Evolutionary conservation across 2,888 invertebrate species (phyloP).

Genomic region (Acanthacorydalis orientalis): DNA sequence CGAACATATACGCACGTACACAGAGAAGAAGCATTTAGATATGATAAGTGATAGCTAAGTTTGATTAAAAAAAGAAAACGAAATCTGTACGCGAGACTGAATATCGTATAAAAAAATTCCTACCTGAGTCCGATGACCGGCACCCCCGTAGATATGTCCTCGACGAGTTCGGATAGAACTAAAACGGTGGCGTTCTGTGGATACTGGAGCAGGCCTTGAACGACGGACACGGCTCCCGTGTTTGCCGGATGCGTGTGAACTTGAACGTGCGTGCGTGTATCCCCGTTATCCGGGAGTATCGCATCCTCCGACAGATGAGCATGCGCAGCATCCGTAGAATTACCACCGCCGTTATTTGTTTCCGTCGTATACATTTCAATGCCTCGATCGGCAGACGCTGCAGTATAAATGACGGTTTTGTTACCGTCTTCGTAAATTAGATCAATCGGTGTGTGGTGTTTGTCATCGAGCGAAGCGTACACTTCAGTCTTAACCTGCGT

Average conservation of each 20-base stretch:
- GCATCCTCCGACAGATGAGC: slow-evolving; percentile 27
- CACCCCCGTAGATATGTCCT: slow-evolving; percentile 44
- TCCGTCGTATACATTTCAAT: slow-evolving; percentile 64
- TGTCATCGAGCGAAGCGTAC: slow-evolving; percentile 27
- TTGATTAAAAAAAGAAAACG: neutral
- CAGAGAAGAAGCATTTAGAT: too few relatives aligned
- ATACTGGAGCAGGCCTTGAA: slow-evolving; percentile 32
- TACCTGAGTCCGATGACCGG: slow-evolving; percentile 50
- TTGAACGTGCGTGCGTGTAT: slow-evolving; percentile 32
- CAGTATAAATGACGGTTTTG: slow-evolving; percentile 70
- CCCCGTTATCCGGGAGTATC: slow-evolving; percentile 34
- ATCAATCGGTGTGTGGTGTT: slow-evolving; percentile 45
- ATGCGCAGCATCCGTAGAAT: slow-evolving; percentile 21
- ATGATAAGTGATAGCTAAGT: neutral
- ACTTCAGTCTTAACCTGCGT: slow-evolving; percentile 39
- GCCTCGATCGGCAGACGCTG: slow-evolving; percentile 60
- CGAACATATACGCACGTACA: too few relatives aligned
- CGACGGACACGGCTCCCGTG: slow-evolving; percentile 26
- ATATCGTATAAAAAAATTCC: slow-evolving; percentile 10
- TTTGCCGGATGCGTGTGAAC: slow-evolving; percentile 28
- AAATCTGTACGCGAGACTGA: neutral
- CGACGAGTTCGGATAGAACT: slow-evolving; percentile 54
- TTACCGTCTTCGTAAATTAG: slow-evolving; percentile 72
- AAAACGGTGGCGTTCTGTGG: slow-evolving; percentile 45
- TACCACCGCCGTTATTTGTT: slow-evolving; percentile 20